Percentiles rank a stretch among this genome's conserved stretches.
These are phyloP conservation scores for Antechinus flavipes DNA, from an alignment of 2,113 vertebrate genomes.

Conservation along the genomic window DNA sequence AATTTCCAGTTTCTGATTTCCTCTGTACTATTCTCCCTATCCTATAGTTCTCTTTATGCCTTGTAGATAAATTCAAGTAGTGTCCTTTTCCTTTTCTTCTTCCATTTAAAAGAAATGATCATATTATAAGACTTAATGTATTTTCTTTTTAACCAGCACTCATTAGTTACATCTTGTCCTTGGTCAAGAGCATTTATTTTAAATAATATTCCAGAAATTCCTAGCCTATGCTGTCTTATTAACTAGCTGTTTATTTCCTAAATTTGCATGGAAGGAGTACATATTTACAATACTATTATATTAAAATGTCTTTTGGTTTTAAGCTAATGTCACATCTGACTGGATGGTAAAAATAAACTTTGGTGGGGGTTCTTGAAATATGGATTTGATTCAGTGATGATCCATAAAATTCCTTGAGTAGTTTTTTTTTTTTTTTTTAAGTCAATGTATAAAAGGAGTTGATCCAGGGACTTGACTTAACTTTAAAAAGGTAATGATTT, in stretches of 20 bases:
- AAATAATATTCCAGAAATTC: not conserved
- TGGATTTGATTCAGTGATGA: not conserved
- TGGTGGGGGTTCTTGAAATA: not conserved
- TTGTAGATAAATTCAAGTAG: no score
- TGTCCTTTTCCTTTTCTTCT: not conserved
- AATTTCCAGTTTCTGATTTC: not conserved
- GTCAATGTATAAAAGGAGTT: not conserved
- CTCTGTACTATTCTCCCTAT: not conserved
- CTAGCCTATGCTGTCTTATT: not conserved
- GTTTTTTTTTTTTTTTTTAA: not conserved
- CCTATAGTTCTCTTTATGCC: not conserved
- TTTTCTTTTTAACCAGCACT: not conserved
- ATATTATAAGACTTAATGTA: not conserved
- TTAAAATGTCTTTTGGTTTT: not conserved
- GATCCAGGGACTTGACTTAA: not conserved
- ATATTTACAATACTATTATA: not conserved
- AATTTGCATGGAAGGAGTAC: not conserved
- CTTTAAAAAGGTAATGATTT: not conserved
- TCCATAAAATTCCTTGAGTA: not conserved
- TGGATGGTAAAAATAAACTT: not conserved
- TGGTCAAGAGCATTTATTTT: not conserved
- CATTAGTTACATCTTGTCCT: not conserved
- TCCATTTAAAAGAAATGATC: not conserved
- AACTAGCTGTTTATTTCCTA: not conserved
- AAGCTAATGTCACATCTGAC: not conserved